Conservation (phyloP, 1,140 invertebrate species). For the Bilobella aurantiaca region DNA sequence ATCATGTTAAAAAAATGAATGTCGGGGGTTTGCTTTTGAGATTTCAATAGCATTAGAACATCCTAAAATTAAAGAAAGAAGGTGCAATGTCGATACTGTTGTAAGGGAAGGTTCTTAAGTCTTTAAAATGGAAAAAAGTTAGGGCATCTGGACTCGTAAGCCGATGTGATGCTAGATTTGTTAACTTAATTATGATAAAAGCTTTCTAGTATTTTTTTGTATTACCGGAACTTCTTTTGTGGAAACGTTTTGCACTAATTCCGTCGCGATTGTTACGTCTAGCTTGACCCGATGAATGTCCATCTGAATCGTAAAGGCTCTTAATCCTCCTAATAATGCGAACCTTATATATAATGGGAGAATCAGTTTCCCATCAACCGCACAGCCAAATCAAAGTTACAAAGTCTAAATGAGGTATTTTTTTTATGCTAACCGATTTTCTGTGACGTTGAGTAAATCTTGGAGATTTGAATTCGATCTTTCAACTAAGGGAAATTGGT, state of each 20-base stretch:
- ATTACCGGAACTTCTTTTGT: slow-evolving; percentile 17
- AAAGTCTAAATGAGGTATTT: neutral
- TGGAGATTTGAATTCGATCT: neutral
- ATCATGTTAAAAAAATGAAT: slow-evolving; percentile 74
- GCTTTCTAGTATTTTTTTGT: no score
- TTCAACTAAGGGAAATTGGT: neutral
- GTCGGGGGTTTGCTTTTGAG: slow-evolving; percentile 53
- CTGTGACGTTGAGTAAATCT: neutral
- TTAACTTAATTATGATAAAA: slow-evolving; percentile 1
- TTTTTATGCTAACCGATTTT: slow-evolving; percentile 1
- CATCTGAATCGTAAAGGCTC: slow-evolving; percentile 65
- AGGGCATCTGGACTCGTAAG: no score
- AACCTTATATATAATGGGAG: slow-evolving; percentile 46
- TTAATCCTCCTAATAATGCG: slow-evolving; percentile 64
- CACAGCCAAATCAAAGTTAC: neutral
- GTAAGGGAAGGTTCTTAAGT: no score
- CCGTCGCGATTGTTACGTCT: slow-evolving; percentile 65
- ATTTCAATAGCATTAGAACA: slow-evolving; percentile 50
- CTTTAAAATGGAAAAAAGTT: no score
- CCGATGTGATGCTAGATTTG: no score
- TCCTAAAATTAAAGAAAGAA: slow-evolving; percentile 38
- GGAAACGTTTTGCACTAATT: slow-evolving; percentile 61
- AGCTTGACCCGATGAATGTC: slow-evolving; percentile 52
- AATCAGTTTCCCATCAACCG: no score
- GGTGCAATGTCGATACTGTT: neutral